Base-by-base conservation (phyloP, 2,797 vertebrate genomes). In the Cryptoblepharus egeriae region DNA sequence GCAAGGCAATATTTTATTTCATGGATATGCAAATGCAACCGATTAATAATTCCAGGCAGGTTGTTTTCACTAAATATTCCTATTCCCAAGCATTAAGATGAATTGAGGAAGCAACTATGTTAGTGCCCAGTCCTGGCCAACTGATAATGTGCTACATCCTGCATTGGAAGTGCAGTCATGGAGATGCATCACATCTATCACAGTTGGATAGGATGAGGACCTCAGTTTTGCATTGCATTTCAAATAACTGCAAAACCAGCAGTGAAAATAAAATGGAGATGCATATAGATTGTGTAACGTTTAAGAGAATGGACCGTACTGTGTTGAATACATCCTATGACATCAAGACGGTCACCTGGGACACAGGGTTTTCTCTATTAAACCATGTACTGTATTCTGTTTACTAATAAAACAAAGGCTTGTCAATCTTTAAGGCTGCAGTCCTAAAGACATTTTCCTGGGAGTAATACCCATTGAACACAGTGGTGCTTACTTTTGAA, bases 1-100 rank as follows among this genome's bases (percentile, higher is more conserved):
- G 88, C 60, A 86, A 86, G 74, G 83, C 67, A 69, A 79, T 90
- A 90, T 89, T 88, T 49, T 63, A 83, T 73, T 81, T 80, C 61
- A 74, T 26, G 84, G 81, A 77, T 87, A 88, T 87, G 87, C 83
- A 87, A 81, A 88, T 85, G 83, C 63, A 67, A 52, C 55, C 63
- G 77, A 73, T 0, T 84, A 73, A 65, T 85, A 82, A 78, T 57
- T 55, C 18, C 24, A 20, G 72, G n/a, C 42, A 22, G 68, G 81
- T 91, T 89, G 82, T 85, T 83, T 58, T 58, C 57, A 58, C 77
- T 75, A 80, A 73, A 20, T 49, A 85, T 55, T 87, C 70, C 32
- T 76, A 24, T 65, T 37, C 60, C 63, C 35, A 45, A 77, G 71
- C 85, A 77, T 58, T 73, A 55, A n/a, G 18, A 5, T 79, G 77